Evolutionary conservation across 1,140 invertebrate species (phyloP), one percentile per base, ranked within the genome.

Genomic region (Lycorma delicatula): DNA sequence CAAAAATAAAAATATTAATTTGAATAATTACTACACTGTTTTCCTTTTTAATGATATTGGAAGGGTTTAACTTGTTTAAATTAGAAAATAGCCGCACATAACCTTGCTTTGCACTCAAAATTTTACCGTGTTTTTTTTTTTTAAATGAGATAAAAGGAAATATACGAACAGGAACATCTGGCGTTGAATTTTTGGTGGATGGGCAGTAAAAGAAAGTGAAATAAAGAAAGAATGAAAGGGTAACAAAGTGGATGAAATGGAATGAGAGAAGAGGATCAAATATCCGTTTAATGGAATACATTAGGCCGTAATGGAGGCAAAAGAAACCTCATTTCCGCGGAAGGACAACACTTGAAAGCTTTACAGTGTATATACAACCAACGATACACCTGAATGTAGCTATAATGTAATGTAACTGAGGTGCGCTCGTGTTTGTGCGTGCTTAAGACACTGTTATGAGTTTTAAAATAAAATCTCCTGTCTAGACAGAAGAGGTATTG

Each of bases 301-400:
- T 44, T 44, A 44, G 41, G 41, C 41, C 41, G 23, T 44, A 44
- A 44, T 44, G 41, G 41, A 44, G 41, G 41, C 41, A 44, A 44
- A 44, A 44, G 41, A 44, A 44, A 44, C 41, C 41, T 44, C 41
- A 44, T 44, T 44, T 44, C 41, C 41, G 41, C 41, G 41, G 41
- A 16, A 44, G 41, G 41, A 44, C 41, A 44, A 44, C 18, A 44
- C 41, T 44, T 44, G 41, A 44, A 44, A 44, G 41, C 41, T 44
- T 44, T 44, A 44, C 41, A 22, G 23, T 44, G 23, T 22, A 22
- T n/a, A n/a, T n/a, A n/a, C n/a, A n/a, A n/a, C n/a, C n/a, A n/a
- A n/a, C n/a, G n/a, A n/a, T n/a, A n/a, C n/a, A n/a, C n/a, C n/a
- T n/a, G n/a, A n/a, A n/a, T n/a, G n/a, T n/a, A n/a, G n/a, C n/a